phyloP scores from a whole-genome alignment of 1,140 invertebrate genomes.

The Sitobion miscanthi region DNA sequence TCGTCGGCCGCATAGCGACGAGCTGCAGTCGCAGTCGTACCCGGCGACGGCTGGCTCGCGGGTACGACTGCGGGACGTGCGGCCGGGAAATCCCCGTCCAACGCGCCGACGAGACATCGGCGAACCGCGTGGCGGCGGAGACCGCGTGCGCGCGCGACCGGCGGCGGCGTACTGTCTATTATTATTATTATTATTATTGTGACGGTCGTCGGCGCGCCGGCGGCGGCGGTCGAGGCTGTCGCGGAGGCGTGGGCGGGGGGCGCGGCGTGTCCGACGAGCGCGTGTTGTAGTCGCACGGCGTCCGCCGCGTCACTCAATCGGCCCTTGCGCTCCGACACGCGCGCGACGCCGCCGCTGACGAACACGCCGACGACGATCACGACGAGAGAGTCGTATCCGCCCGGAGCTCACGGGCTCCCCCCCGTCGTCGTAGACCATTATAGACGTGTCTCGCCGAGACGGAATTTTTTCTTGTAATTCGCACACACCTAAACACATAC shows the following conservation, averaged over 20 bases:
- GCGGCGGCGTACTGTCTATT: conserved; percentile 17
- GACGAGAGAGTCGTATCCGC: background rate
- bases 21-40: background rate
- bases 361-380: background rate
- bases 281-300: conserved; percentile 43
- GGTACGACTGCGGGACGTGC: background rate
- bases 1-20: background rate
- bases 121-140: background rate
- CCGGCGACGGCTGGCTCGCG: too few species aligned
- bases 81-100: background rate
- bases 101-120: background rate
- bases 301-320: conserved; percentile 31
- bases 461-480: background rate
- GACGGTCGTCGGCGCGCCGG: background rate
- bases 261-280: conserved; percentile 37
- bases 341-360: conserved; percentile 4
- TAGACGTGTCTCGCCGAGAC: background rate
- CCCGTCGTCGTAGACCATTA: background rate
- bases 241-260: conserved; percentile 17
- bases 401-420: background rate
- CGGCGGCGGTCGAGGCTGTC: background rate
- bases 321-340: background rate
- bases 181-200: background rate
- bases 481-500: background rate
- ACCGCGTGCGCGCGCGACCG: background rate